Evolutionary conservation across 2,797 vertebrate species (phyloP).

Genomic region (Synanceia verrucosa): DNA sequence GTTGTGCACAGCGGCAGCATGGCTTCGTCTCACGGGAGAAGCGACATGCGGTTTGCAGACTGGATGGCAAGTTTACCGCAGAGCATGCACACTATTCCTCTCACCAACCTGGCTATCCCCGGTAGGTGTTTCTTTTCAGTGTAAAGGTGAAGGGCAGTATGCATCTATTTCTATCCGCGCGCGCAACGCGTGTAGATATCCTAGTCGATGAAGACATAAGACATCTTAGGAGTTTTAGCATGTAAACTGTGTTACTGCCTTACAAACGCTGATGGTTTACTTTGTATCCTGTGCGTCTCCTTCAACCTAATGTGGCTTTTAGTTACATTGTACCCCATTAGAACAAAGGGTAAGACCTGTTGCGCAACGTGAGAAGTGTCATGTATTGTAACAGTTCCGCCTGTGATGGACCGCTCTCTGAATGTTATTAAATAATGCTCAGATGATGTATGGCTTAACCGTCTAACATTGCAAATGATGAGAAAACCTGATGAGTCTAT

Average conservation of each 20-base stretch:
- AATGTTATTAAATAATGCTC: background rate
- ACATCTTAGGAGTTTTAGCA: background rate
- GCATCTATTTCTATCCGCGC: background rate
- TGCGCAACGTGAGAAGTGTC: slow-evolving; percentile 66
- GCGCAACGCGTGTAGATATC: background rate
- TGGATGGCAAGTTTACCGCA: slow-evolving; percentile 96
- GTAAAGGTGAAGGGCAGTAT: background rate
- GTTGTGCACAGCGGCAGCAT: slow-evolving; percentile 79
- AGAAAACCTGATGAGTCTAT: background rate
- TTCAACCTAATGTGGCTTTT: background rate
- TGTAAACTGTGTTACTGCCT: background rate
- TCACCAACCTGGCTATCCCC: slow-evolving; percentile 95
- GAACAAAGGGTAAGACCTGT: slow-evolving; percentile 75
- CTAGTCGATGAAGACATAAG: background rate
- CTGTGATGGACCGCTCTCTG: background rate
- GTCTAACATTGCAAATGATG: background rate
- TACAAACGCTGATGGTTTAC: slow-evolving; percentile 37
- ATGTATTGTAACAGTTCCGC: slow-evolving; percentile 18
- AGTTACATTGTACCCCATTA: background rate
- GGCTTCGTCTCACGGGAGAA: slow-evolving; percentile 95
- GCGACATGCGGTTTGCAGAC: slow-evolving; percentile 90
- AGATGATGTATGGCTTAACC: background rate
- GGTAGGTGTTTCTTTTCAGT: slow-evolving; percentile 80
- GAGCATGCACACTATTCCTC: slow-evolving; percentile 90
- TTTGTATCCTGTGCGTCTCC: background rate